phyloP scores from a whole-genome alignment of 2,888 invertebrate species.

The Nomada fabriciana region DNA sequence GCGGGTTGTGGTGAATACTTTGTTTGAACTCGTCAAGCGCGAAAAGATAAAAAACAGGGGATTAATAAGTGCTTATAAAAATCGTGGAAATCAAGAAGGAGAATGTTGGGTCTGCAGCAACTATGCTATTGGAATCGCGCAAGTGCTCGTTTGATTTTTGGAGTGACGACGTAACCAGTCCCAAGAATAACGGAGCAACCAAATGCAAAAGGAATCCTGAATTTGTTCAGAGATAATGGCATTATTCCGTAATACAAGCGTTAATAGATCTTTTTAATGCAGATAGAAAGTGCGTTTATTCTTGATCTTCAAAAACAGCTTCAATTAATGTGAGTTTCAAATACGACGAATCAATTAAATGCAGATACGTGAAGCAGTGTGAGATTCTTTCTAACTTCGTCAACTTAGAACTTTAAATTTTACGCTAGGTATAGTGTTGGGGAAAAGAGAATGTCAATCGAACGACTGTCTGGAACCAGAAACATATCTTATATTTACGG shows the following conservation, averaged over 20 bases:
- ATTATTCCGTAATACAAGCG: not conserved
- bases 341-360: not conserved
- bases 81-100: conserved; percentile 5
- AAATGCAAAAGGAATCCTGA: conserved; percentile 21
- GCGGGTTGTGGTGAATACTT: conserved; percentile 36
- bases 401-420: too few species aligned
- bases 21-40: not conserved
- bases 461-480: not conserved
- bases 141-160: conserved; percentile 43
- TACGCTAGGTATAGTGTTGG: too few species aligned
- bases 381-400: too few species aligned
- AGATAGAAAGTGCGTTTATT: not conserved
- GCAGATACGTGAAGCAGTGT: not conserved
- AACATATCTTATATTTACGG: not conserved
- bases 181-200: conserved; percentile 44
- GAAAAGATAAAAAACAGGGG: not conserved
- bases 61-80: conserved; percentile 7
- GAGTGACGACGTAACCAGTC: conserved; percentile 33
- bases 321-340: conserved; percentile 4
- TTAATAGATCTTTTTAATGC: not conserved
- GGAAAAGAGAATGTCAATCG: too few species aligned
- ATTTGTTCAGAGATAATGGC: conserved; percentile 1
- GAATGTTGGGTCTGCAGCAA: not conserved
- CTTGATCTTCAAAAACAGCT: not conserved
- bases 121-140: conserved; percentile 28